phyloP scores from a whole-genome alignment of 2,888 invertebrate species.

The Eumerus sabulonum region DNA sequence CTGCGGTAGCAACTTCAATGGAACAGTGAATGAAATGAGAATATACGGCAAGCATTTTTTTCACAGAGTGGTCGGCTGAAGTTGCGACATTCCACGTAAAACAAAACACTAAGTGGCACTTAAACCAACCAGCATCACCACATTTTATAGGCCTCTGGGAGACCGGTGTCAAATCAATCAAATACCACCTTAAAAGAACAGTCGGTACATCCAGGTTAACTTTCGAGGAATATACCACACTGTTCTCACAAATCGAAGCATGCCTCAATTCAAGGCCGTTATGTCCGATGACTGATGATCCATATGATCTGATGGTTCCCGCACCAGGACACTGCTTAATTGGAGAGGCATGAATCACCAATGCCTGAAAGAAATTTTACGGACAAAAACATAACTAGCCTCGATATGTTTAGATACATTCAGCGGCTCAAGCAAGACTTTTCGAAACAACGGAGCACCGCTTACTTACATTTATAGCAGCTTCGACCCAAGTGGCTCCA shows the following conservation, averaged over 20 bases:
- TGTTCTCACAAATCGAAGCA: constrained; percentile 11
- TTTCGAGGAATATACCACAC: constrained; percentile 4
- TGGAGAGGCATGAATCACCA: no score
- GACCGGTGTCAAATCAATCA: neutral
- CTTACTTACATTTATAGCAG: no score
- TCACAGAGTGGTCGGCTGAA: neutral
- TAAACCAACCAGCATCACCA: constrained; percentile 9
- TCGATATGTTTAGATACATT: no score
- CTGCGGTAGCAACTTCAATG: neutral
- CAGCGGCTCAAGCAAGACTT: no score
- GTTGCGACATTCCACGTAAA: neutral
- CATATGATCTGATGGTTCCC: neutral
- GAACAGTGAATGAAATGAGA: neutral
- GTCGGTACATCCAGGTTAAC: neutral
- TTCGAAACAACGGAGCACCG: no score
- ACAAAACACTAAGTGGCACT: constrained; percentile 6
- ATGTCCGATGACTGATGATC: neutral
- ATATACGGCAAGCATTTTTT: constrained; percentile 1
- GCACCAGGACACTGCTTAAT: no score
- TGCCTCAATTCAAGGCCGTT: constrained; percentile 5
- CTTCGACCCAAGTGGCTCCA: no score
- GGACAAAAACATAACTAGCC: no score
- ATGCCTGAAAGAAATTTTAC: no score
- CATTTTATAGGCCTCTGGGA: constrained; percentile 5
- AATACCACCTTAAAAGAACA: constrained; percentile 5